A percentile compares a stretch with the other conserved stretches of the same genome.
Evolutionary conservation across 64 coral and sea anemone genomes (phyloP).

Genomic region (Platygyra sinensis): DNA sequence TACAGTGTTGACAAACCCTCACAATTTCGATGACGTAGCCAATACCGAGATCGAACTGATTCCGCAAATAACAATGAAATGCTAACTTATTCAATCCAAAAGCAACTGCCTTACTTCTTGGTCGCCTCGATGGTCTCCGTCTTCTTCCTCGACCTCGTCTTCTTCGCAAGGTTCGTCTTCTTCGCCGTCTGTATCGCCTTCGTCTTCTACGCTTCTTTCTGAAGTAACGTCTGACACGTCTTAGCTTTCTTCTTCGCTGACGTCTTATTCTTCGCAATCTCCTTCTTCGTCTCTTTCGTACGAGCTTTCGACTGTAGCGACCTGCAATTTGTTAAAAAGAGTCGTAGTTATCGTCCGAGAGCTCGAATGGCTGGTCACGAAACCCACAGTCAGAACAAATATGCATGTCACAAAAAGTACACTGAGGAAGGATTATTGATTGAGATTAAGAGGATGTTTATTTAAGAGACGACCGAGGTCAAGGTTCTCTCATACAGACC

Average conservation of each 20-base stretch:
- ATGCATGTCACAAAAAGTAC: too few species aligned
- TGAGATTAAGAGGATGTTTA: too few species aligned
- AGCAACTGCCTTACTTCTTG: not conserved
- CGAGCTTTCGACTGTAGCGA: not conserved
- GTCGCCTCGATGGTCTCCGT: not conserved
- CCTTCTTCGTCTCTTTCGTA: constrained; percentile 1
- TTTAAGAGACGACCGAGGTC: too few species aligned
- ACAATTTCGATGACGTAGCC: too few species aligned
- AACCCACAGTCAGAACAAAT: too few species aligned
- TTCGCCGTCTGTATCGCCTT: not conserved
- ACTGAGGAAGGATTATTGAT: too few species aligned
- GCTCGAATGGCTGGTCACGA: too few species aligned
- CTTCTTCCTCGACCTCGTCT: not conserved
- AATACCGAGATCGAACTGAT: too few species aligned
- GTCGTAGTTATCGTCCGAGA: not conserved
- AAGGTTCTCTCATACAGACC: too few species aligned
- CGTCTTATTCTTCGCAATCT: constrained; percentile 2
- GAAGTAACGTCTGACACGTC: constrained; percentile 7
- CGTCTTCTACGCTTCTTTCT: not conserved
- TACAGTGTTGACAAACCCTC: too few species aligned
- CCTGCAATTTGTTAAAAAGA: not conserved
- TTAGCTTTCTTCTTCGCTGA: not conserved
- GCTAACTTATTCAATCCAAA: too few species aligned
- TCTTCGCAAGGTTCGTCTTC: not conserved
- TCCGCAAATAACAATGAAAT: too few species aligned